These are phyloP conservation scores for Pollenia griseotomentosa DNA, from an alignment of 2,888 invertebrate genomes.

Conservation along the genomic window DNA sequence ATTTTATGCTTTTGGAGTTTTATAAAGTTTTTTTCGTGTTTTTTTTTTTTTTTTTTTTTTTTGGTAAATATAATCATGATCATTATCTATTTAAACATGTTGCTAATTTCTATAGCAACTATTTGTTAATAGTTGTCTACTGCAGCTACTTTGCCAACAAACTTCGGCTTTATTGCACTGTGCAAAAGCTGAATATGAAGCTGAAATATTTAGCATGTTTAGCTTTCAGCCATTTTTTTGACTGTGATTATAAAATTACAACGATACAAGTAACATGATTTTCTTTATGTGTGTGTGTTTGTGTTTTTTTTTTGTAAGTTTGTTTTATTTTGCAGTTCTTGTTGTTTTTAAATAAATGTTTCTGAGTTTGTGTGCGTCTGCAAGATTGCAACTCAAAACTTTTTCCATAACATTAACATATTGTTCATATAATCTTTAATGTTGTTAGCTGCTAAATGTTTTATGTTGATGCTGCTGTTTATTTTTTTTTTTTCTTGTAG, in stretches of 20 bases:
- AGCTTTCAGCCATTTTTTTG: slow-evolving; percentile 57
- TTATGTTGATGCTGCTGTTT: slow-evolving; percentile 45
- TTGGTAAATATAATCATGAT: slow-evolving; percentile 65
- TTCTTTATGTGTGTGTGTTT: slow-evolving; percentile 5
- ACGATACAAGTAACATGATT: slow-evolving; percentile 50
- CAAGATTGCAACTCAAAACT: slow-evolving; percentile 52
- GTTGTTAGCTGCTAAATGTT: slow-evolving; percentile 53
- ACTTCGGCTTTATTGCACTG: slow-evolving; percentile 44
- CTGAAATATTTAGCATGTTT: slow-evolving; percentile 54
- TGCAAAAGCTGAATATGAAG: slow-evolving; percentile 29
- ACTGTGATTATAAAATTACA: slow-evolving; percentile 65
- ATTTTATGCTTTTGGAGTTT: not conserved
- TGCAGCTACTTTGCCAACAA: slow-evolving; percentile 36
- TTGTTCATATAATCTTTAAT: slow-evolving; percentile 55
- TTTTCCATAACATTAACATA: slow-evolving; percentile 52
- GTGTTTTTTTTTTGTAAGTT: not conserved
- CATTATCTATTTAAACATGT: slow-evolving; percentile 71
- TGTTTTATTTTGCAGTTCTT: slow-evolving; percentile 13
- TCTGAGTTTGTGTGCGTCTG: not conserved
- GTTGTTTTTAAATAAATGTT: slow-evolving; percentile 44
- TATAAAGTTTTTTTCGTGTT: not conserved
- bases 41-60: not conserved
- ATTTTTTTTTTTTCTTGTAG: not conserved
- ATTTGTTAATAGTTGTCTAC: slow-evolving; percentile 68
- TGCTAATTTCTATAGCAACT: slow-evolving; percentile 69